Percentiles rank a stretch among this genome's conserved stretches.
Conservation (phyloP, 2,797 vertebrate genomes). For the Chiroxiphia lanceolata region DNA sequence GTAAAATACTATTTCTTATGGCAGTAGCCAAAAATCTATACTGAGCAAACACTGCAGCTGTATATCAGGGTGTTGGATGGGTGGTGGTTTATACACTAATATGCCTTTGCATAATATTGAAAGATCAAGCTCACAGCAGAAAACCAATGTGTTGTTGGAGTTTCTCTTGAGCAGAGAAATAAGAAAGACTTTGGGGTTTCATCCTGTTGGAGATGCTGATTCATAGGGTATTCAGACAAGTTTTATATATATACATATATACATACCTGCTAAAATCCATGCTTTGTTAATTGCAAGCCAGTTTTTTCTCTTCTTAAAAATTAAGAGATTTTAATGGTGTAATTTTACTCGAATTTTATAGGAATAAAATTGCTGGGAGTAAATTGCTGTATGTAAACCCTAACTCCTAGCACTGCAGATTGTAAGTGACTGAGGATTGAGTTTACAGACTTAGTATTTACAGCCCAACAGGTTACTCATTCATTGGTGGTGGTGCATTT, state of each 20-base stretch:
- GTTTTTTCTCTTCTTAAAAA: not conserved
- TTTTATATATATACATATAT: no score
- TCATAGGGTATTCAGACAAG: not conserved
- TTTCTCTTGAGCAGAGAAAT: not conserved
- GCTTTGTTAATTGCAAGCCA: not conserved
- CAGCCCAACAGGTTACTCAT: not conserved
- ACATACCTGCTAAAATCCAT: not conserved
- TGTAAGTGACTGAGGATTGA: not conserved
- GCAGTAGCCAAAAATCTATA: not conserved
- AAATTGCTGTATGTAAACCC: not conserved
- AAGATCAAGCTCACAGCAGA: not conserved
- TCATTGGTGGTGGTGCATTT: not conserved
- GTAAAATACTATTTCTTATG: not conserved
- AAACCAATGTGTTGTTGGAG: rapidly evolving
- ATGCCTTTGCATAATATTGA: not conserved
- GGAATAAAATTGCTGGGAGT: not conserved
- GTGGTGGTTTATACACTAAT: not conserved
- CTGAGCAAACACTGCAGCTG: not conserved
- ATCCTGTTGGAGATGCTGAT: not conserved
- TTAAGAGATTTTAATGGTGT: not conserved
- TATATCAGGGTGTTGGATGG: not conserved
- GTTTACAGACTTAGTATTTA: not conserved
- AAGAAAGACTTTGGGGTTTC: not conserved
- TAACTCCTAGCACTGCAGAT: not conserved
- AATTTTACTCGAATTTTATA: not conserved